Evolutionary conservation across 2,797 vertebrate genomes (phyloP).

Genomic region (Hirundo rustica): DNA sequence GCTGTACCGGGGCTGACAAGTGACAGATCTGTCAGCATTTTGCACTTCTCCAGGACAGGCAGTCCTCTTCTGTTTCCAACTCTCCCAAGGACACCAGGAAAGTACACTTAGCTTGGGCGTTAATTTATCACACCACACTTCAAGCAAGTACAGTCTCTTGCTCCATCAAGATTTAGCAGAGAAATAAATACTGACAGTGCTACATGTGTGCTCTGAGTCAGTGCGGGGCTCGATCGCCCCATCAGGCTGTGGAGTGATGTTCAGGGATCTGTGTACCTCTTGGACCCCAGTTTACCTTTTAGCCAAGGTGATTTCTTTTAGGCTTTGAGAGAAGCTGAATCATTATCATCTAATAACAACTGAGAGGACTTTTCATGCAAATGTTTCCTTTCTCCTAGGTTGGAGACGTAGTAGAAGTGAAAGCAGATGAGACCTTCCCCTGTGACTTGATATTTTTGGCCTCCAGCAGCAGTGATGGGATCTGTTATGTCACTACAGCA

Average conservation of each 20-base stretch:
- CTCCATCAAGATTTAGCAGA: background rate
- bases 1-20: background rate
- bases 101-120: background rate
- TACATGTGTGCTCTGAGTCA: accelerated
- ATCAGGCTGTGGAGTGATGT: background rate
- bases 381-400: slow-evolving; percentile 77
- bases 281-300: background rate
- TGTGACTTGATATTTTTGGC: slow-evolving; percentile 95
- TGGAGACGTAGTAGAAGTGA: slow-evolving; percentile 93
- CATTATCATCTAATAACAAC: background rate
- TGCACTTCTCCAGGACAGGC: slow-evolving; percentile 41
- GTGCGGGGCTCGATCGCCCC: accelerated
- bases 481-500: slow-evolving; percentile 94
- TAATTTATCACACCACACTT: background rate
- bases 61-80: slow-evolving; percentile 47
- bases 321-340: background rate
- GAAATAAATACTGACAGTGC: background rate
- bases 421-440: slow-evolving; percentile 94
- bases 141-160: background rate
- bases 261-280: accelerated
- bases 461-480: slow-evolving; percentile 86
- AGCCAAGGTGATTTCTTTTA: background rate
- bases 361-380: background rate
- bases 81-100: slow-evolving; percentile 39
- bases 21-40: slow-evolving; percentile 24